These are phyloP conservation scores for Drosophila flavopinicola DNA, from an alignment of 2,888 invertebrate species.

Conservation along the genomic window DNA sequence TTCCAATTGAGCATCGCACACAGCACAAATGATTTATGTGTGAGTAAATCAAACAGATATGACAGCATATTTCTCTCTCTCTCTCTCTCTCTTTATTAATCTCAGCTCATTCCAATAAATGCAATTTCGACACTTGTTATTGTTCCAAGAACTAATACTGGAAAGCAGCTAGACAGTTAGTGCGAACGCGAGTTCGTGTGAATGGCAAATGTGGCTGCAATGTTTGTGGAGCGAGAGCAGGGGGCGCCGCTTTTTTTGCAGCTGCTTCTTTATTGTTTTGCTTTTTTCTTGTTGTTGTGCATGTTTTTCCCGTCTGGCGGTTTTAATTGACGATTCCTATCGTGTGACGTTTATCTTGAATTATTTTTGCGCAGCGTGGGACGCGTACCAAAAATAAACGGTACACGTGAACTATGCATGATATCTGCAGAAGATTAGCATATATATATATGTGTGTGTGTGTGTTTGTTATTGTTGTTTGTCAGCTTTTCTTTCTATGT, in stretches of 20 bases:
- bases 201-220: constrained; percentile 7
- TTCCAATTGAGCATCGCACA: constrained; percentile 18
- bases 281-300: constrained; percentile 18
- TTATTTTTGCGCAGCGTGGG: constrained; percentile 49
- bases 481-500: constrained; percentile 29
- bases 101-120: constrained; percentile 4
- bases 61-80: neutral
- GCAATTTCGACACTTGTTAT: neutral
- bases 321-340: constrained; percentile 34
- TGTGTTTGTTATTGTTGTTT: constrained; percentile 21
- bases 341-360: constrained; percentile 46
- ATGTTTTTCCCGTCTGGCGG: constrained; percentile 20
- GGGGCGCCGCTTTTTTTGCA: neutral
- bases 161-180: neutral
- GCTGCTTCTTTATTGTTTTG: constrained; percentile 22
- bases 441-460: constrained; percentile 1
- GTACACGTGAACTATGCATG: constrained; percentile 66
- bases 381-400: constrained; percentile 43
- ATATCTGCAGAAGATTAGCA: constrained; percentile 32
- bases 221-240: neutral
- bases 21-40: constrained; percentile 15
- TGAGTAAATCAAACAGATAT: constrained; percentile 1
- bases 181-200: neutral
- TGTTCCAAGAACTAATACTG: constrained; percentile 5
- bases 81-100: neutral